Base-by-base conservation (phyloP, 2,797 vertebrate species). In the Thaleichthys pacificus region DNA sequence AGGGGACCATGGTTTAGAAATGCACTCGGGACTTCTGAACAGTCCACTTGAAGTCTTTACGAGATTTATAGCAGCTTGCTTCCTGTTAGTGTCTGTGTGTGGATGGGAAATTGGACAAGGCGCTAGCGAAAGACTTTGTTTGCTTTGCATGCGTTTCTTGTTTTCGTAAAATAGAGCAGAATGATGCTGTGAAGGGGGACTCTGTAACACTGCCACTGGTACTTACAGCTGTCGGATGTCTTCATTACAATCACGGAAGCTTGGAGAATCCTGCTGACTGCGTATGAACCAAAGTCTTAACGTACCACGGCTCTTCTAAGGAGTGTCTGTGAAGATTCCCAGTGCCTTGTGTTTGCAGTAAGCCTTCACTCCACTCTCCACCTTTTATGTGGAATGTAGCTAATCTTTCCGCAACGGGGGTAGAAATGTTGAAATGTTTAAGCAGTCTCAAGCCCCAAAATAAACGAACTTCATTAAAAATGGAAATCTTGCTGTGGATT, bases 381-480 rank as follows among this genome's bases (percentile, higher is more conserved):
- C 24, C 9, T 60, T 28, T 74, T 77, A 76, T 82, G 79, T 77
- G 58, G 83, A 84, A 85, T 80, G 70, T 80, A 83, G 65, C 69
- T 77, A 76, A 77, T 74, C 71, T 28, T 68, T 70, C 74, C 75
- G 58, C 74, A 85, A 78, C 54, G 35, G 69, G 49, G 22, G 4
- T 15, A 14, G 75, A 24, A 11, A 24, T 5, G 69, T 80, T 75
- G 68, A 84, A 80, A 77, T 76, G 63, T 78, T 78, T 66, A 80
- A 86, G 65, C 19, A 0, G 62, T 77, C 72, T 77, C 72, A 61
- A 67, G 83, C 79, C 79, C 78, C 78, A 77, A 87, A 86, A 77
- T 81, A 79, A 78, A 86, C 79, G 61, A 80, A 76, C 68, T 86
- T 86, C 69, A 87, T 87, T 85, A 84, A 83, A 88, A 85, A 88